Evolutionary conservation across 2,113 vertebrate genomes (phyloP).

Genomic region (Xenopus borealis): DNA sequence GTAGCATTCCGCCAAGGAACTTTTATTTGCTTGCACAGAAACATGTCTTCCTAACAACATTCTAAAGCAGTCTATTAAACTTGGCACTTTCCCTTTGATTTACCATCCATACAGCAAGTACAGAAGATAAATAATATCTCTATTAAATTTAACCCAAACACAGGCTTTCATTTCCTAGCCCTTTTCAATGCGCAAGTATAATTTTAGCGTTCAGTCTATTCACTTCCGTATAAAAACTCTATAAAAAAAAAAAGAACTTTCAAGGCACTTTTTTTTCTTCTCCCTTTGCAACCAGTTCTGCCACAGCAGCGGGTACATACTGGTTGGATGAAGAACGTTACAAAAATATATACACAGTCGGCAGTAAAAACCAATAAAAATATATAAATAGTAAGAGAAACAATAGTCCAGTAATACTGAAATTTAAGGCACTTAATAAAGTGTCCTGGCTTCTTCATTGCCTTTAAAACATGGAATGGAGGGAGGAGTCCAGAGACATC

Average conservation of each 20-base stretch:
- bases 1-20: no score
- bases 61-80: not conserved
- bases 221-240: constrained; percentile 2
- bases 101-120: not conserved
- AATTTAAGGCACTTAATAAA: constrained; percentile 48
- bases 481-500: constrained; percentile 3
- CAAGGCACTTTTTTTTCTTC: constrained; percentile 36
- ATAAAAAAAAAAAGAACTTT: constrained; percentile 17
- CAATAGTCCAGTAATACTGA: constrained; percentile 48
- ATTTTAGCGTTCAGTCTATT: constrained; percentile 25
- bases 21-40: no score
- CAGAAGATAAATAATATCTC: not conserved
- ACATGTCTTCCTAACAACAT: not conserved
- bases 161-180: not conserved
- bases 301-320: constrained; percentile 14
- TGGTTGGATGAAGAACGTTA: constrained; percentile 30
- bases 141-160: not conserved
- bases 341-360: constrained; percentile 41
- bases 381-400: constrained; percentile 49
- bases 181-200: not conserved
- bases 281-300: not conserved
- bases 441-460: constrained; percentile 43
- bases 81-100: constrained; percentile 6
- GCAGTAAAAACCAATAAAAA: constrained; percentile 45
- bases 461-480: constrained; percentile 24